Evolutionary conservation across 53 echinoderm and acorn worm species (phyloP).

Genomic region (Henricia sp.): DNA sequence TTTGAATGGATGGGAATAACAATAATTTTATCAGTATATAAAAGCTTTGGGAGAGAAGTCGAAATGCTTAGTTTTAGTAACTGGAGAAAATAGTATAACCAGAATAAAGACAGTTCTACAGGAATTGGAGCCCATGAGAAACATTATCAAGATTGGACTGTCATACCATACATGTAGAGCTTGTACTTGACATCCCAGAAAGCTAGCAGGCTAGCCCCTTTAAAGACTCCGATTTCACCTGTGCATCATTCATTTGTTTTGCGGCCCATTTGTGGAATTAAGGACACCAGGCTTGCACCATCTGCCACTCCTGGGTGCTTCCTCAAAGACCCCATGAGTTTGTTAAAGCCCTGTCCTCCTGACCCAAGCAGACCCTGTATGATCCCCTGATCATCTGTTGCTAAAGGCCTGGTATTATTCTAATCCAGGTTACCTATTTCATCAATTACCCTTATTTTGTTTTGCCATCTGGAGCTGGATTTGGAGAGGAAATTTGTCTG

Average conservation of each 20-base stretch:
- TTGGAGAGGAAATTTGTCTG: neutral
- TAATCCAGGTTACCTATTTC: conserved; percentile 27
- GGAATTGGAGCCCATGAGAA: neutral
- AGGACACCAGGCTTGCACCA: conserved; percentile 11
- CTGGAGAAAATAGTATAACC: too few species aligned
- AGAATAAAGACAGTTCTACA: too few species aligned
- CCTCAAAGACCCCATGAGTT: neutral
- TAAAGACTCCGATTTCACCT: conserved; percentile 11
- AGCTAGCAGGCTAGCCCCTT: neutral
- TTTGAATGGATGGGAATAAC: too few species aligned
- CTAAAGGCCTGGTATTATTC: conserved; percentile 10
- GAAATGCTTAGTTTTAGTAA: too few species aligned
- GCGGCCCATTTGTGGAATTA: conserved; percentile 15
- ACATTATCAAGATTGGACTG: too few species aligned
- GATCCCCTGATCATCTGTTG: conserved; percentile 38
- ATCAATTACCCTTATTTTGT: conserved; percentile 35
- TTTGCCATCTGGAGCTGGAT: conserved; percentile 52
- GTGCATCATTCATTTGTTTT: conserved; percentile 39
- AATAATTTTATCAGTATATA: too few species aligned
- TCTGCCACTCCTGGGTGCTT: conserved; percentile 29
- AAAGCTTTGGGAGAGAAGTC: too few species aligned
- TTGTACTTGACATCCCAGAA: too few species aligned
- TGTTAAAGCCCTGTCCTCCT: neutral
- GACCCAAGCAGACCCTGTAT: neutral
- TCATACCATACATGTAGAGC: too few species aligned